Evolutionary conservation across 2,797 vertebrate genomes (phyloP).

Genomic region (Pseudomugil gertrudae): DNA sequence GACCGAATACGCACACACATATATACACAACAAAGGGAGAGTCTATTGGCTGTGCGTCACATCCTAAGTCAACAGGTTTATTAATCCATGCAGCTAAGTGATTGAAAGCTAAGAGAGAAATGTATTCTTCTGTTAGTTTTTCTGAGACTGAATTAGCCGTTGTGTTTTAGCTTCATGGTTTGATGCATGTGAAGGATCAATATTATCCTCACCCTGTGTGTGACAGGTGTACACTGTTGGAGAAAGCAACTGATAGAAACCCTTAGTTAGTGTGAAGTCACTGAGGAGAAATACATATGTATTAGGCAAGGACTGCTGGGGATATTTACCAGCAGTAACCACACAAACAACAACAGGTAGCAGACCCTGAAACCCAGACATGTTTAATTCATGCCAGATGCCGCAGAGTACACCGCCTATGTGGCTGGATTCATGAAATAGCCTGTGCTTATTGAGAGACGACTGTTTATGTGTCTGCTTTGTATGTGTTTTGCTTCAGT

Average conservation of each 20-base stretch:
- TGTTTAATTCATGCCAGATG: conserved; percentile 79
- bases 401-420: conserved; percentile 42
- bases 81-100: conserved; percentile 66
- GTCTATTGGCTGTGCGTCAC: conserved; percentile 12
- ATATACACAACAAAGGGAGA: conserved; percentile 5
- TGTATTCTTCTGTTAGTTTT: conserved; percentile 32
- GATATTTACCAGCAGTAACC: conserved; percentile 74
- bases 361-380: conserved; percentile 65
- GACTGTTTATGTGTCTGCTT: conserved; percentile 20
- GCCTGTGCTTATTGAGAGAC: conserved; percentile 60
- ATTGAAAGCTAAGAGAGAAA: conserved; percentile 63
- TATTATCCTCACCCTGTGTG: conserved; percentile 63
- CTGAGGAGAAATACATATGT: conserved; percentile 73
- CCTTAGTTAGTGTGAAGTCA: conserved; percentile 69
- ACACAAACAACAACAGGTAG: conserved; percentile 78
- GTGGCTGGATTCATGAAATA: conserved; percentile 61
- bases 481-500: conserved; percentile 33
- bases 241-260: conserved; percentile 62
- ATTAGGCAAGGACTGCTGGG: conserved; percentile 65
- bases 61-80: conserved; percentile 62
- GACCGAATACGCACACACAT: too few relatives aligned
- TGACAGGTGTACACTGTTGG: conserved; percentile 69
- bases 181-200: conserved; percentile 66
- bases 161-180: conserved; percentile 43
- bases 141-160: conserved; percentile 40